phyloP scores from a whole-genome alignment of 64 coral and sea anemone species.

The Acropora tenuis region DNA sequence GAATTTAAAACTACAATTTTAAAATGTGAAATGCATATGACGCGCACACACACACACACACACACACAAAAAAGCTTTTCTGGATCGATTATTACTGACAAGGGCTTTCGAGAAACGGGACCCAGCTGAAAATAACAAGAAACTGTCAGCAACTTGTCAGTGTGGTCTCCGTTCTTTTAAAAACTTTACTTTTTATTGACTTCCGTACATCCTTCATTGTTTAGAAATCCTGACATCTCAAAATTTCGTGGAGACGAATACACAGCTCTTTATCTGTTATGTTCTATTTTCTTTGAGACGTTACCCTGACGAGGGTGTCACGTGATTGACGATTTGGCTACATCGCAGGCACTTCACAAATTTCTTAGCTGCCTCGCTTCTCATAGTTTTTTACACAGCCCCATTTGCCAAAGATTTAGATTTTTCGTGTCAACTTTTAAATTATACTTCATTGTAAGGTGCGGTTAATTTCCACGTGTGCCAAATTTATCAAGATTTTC shows the following conservation, averaged over 20 bases:
- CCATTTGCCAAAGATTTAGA: neutral
- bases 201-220: neutral
- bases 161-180: neutral
- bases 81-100: too few species aligned
- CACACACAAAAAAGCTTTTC: too few species aligned
- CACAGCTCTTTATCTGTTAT: neutral
- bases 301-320: neutral
- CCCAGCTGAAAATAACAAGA: too few species aligned
- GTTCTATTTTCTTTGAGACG: neutral
- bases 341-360: neutral
- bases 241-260: neutral
- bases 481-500: neutral
- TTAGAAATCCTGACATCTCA: neutral
- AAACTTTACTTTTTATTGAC: neutral
- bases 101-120: too few species aligned
- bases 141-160: neutral
- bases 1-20: too few species aligned
- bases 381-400: neutral
- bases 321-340: slow-evolving; percentile 1
- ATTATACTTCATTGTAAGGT: neutral
- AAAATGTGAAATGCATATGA: too few species aligned
- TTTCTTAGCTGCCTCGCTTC: neutral
- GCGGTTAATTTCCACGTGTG: neutral
- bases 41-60: too few species aligned
- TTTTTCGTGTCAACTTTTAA: neutral